A percentile compares a stretch with the other conserved stretches of the same genome.
phyloP scores from a whole-genome alignment of 2,888 invertebrate species.

The Myopa testacea region DNA sequence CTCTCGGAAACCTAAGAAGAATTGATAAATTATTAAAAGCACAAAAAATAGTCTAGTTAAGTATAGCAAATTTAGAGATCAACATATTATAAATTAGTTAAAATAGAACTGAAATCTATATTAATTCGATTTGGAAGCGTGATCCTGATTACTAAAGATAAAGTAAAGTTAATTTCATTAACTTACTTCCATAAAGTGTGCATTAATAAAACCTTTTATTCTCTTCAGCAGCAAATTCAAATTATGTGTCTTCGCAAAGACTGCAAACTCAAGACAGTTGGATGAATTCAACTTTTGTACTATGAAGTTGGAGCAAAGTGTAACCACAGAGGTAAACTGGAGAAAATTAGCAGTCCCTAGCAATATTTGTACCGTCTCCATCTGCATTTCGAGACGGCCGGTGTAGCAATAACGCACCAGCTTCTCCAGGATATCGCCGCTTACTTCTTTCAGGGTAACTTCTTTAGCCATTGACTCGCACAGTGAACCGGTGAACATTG shows the following conservation, averaged over 20 bases:
- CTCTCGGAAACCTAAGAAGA: background rate
- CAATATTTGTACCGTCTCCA: background rate
- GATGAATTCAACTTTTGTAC: background rate
- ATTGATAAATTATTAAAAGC: no score
- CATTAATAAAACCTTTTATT: background rate
- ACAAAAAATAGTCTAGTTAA: no score
- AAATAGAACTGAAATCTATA: no score
- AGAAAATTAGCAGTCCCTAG: background rate
- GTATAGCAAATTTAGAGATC: no score
- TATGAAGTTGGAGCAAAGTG: background rate
- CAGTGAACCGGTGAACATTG: slow-evolving; percentile 9
- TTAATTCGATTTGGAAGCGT: no score
- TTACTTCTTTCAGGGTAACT: background rate
- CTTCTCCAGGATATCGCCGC: background rate
- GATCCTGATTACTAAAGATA: no score
- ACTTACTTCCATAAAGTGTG: slow-evolving; percentile 7
- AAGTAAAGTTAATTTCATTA: no score
- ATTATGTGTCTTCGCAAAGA: background rate
- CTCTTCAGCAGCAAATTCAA: background rate
- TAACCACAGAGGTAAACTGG: background rate
- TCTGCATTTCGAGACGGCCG: background rate
- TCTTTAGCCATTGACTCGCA: background rate
- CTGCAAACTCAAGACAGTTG: background rate
- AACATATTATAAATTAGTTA: no score
- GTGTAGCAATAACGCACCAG: slow-evolving; percentile 7